Evolutionary conservation across 2,888 invertebrate genomes (phyloP), one percentile per base, ranked within the genome.

Genomic region (Calameuta filiformis): DNA sequence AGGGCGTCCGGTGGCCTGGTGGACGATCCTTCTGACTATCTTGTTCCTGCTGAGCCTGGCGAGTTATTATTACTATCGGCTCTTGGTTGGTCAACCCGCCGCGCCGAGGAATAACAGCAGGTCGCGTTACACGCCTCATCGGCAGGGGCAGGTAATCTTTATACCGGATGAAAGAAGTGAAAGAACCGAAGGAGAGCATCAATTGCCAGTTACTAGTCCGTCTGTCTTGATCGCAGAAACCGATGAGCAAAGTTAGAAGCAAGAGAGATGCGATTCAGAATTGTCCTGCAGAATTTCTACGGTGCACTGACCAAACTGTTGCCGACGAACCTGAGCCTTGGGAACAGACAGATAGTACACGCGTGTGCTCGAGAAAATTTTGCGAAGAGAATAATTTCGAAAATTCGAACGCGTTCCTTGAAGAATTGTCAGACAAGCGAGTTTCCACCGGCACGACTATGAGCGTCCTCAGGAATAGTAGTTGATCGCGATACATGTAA

Each of bases 221-320:
- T 73, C n/a, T 56, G 37, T 76, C 75, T 74, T 33, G 69, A n/a
- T 68, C 23, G 56, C 31, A 34, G 68, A 56, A 34, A 73, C 37
- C 37, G 37, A 37, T 12, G 37, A 37, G 37, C 37, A 37, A 37
- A 37, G 1, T 15, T 31, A 74, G 69, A 23, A 12, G 56, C 12
- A 82, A 77, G 78, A 81, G 35, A 74, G 83, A 85, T 69, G 83
- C 81, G 12, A 76, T 75, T 71, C 84, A 85, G 75, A 86, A 84
- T 79, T 84, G 79, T 68, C 84, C 84, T 2, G 81, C 84, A 11
- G 82, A 86, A 80, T 84, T 84, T 78, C 34, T 81, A 56, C 78
- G 73, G 12, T 75, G 76, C 35, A 75, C 73, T 31, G 79, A 79
- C n/a, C 35, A 40, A 76, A n/a, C 69, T 23, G 35, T 37, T 37